Conservation (phyloP, 2,888 invertebrate species). For the Bellardia bayeri region DNA sequence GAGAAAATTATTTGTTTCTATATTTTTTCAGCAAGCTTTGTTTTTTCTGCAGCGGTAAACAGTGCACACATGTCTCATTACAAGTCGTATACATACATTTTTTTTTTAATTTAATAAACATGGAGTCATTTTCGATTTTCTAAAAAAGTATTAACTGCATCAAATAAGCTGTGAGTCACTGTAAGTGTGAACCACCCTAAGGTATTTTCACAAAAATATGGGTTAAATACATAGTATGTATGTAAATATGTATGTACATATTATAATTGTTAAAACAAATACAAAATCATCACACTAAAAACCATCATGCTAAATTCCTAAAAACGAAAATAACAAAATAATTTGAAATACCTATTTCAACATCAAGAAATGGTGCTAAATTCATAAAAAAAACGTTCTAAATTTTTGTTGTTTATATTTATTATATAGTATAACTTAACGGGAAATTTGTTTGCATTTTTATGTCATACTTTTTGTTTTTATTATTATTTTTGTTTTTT, state of each 20-base stretch:
- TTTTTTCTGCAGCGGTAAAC: no score
- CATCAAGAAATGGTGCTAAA: constrained; percentile 31
- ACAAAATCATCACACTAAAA: not conserved
- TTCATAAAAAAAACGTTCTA: constrained; percentile 37
- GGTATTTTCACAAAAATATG: not conserved
- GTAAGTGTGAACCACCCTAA: no score
- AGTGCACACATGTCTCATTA: no score
- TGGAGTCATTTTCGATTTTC: no score
- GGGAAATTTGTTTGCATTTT: constrained; percentile 66
- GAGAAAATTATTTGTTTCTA: no score
- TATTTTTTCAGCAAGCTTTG: no score
- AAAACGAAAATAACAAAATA: not conserved
- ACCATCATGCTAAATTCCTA: not conserved
- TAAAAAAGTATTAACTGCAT: no score
- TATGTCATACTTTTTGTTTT: constrained; percentile 38
- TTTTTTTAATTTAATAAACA: no score
- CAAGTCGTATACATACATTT: no score
- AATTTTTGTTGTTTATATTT: constrained; percentile 9
- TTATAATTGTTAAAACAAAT: not conserved
- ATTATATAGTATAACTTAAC: constrained; percentile 32
- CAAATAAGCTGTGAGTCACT: no score
- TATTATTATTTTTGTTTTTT: not conserved
- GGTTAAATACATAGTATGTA: not conserved
- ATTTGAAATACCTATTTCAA: constrained; percentile 5
- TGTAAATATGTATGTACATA: no score